Percentiles rank a stretch among this genome's conserved stretches.
phyloP scores from a whole-genome alignment of 2,888 invertebrate genomes.

The Caenorhabditis sulstoni region DNA sequence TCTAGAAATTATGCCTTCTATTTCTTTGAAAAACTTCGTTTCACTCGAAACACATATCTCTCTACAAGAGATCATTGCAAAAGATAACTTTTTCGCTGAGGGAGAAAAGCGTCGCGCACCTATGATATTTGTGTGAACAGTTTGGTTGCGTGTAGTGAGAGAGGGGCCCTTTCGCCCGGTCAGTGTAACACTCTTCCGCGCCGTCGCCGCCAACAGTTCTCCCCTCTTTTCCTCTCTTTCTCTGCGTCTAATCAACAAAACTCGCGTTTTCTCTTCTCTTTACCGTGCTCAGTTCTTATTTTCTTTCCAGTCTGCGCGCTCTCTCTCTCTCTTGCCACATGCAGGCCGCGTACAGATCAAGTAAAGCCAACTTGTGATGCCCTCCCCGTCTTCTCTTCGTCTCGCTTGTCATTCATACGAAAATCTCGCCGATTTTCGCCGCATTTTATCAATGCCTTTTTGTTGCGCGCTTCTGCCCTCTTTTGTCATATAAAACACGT shows the following conservation, averaged over 20 bases:
- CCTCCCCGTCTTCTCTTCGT: too few relatives aligned
- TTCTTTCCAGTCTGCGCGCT: conserved; percentile 3
- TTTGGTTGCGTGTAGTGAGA: conserved; percentile 13
- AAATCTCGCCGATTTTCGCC: too few relatives aligned
- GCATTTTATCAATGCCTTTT: too few relatives aligned
- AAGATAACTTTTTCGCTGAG: conserved; percentile 13
- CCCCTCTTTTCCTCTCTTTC: background rate
- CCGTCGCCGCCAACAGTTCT: conserved; percentile 19
- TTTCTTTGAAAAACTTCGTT: too few relatives aligned
- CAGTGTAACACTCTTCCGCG: background rate
- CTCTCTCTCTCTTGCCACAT: background rate
- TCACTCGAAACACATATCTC: background rate
- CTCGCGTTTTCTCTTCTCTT: background rate
- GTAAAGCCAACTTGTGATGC: too few relatives aligned
- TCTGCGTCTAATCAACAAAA: background rate
- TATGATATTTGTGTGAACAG: conserved; percentile 50
- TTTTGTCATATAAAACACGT: too few relatives aligned
- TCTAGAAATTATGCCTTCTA: too few relatives aligned
- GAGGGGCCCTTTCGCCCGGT: background rate
- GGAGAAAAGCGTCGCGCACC: conserved; percentile 12
- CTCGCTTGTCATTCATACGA: too few relatives aligned
- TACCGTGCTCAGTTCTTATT: conserved; percentile 18
- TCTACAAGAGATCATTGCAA: too few relatives aligned
- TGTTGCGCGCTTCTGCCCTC: too few relatives aligned
- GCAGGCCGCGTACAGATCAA: background rate